These are phyloP conservation scores for Gymnogyps californianus DNA, from an alignment of 2,113 vertebrate species.

Conservation along the genomic window DNA sequence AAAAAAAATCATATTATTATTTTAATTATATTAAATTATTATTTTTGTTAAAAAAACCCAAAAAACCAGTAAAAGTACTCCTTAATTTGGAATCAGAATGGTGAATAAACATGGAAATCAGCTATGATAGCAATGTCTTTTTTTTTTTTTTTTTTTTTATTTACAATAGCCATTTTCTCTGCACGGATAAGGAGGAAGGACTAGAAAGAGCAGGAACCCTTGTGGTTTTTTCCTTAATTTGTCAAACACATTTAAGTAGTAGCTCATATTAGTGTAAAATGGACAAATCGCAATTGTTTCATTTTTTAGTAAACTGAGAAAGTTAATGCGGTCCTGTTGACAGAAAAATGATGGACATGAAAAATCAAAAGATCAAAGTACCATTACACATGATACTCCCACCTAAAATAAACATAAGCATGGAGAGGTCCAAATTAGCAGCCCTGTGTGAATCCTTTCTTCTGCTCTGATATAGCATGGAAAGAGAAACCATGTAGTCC, in stretches of 20 bases:
- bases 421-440: background rate
- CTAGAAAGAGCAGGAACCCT: background rate
- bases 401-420: background rate
- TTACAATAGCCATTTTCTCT: background rate
- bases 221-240: background rate
- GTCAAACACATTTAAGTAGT: background rate
- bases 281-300: background rate
- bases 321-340: background rate
- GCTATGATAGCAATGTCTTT: background rate
- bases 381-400: background rate
- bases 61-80: background rate
- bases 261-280: background rate
- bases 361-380: background rate
- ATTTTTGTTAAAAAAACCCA: background rate
- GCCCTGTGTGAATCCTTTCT: background rate
- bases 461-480: background rate
- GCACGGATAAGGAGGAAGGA: background rate
- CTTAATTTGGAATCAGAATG: background rate
- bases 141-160: background rate
- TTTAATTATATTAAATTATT: background rate
- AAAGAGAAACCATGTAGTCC: background rate
- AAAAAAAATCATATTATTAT: no score
- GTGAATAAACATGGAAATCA: background rate
- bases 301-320: background rate
- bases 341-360: background rate